phyloP scores from a whole-genome alignment of 2,113 vertebrate genomes.

The Nicator chloris region DNA sequence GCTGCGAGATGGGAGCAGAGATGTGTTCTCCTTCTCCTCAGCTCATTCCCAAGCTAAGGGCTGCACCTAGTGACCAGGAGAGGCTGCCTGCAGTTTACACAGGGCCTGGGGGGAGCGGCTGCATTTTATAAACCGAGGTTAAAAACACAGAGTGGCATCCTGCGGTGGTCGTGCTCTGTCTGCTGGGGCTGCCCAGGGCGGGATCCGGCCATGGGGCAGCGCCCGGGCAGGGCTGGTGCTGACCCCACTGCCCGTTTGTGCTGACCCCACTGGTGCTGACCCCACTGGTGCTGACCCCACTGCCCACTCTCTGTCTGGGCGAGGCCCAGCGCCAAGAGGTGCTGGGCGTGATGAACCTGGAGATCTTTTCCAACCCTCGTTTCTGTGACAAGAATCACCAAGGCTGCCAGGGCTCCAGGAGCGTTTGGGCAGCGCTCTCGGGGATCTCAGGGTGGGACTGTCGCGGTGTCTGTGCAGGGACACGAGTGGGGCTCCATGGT shows the following conservation, averaged over 20 bases:
- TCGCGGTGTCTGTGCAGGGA: neutral
- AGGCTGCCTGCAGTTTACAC: neutral
- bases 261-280: neutral
- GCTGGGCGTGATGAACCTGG: rapidly evolving
- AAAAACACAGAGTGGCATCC: rapidly evolving
- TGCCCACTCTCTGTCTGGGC: rapidly evolving
- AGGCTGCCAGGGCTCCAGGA: neutral
- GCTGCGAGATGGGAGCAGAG: neutral
- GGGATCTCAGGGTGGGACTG: rapidly evolving
- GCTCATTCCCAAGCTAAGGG: neutral
- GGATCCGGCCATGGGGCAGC: neutral
- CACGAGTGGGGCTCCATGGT: rapidly evolving
- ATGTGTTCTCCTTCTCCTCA: rapidly evolving
- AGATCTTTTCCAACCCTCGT: neutral
- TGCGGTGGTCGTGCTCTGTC: neutral
- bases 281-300: neutral
- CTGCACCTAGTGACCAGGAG: neutral
- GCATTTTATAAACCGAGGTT: neutral
- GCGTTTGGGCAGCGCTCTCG: rapidly evolving
- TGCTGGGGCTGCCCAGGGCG: neutral
- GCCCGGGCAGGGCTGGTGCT: neutral
- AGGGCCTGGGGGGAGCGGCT: neutral
- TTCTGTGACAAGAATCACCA: too few species aligned
- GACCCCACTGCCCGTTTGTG: neutral
- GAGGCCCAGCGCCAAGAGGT: rapidly evolving